Percentiles rank a stretch among this genome's conserved stretches.
Conservation (phyloP, 1,140 invertebrate species). For the Hyles vespertilio region DNA sequence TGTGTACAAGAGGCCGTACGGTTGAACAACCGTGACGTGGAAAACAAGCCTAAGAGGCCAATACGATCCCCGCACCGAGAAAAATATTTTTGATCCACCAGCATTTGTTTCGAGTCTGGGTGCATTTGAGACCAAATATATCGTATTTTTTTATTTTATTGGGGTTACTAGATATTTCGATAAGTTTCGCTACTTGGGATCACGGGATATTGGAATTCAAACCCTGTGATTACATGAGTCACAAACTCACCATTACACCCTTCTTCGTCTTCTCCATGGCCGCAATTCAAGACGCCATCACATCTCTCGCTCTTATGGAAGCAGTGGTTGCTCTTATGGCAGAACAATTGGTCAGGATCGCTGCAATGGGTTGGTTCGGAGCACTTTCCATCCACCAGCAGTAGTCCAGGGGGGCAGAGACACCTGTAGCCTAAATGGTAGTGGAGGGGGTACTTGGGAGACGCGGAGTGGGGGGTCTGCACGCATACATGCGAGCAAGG, state of each 20-base stretch:
- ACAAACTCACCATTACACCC: slow-evolving; percentile 70
- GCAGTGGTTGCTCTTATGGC: slow-evolving; percentile 78
- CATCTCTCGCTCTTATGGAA: slow-evolving; percentile 79
- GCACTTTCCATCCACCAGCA: slow-evolving; percentile 75
- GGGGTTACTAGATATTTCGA: too few species aligned
- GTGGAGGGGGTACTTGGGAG: slow-evolving; percentile 10
- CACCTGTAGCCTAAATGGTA: slow-evolving; percentile 66
- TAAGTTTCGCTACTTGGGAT: too few species aligned
- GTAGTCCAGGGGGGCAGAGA: slow-evolving; percentile 78
- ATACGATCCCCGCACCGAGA: too few species aligned
- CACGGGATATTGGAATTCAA: too few species aligned
- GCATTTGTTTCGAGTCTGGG: too few species aligned
- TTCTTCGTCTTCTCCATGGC: slow-evolving; percentile 81
- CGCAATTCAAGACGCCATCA: slow-evolving; percentile 83
- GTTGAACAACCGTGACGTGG: too few species aligned
- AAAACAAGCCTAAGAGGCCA: too few species aligned
- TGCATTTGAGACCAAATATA: too few species aligned
- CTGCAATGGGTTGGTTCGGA: slow-evolving; percentile 66
- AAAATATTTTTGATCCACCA: too few species aligned
- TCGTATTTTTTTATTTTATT: too few species aligned
- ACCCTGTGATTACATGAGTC: too few species aligned
- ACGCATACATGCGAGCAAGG: slow-evolving; percentile 86
- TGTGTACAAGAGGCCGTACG: too few species aligned
- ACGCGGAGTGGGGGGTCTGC: slow-evolving; percentile 55
- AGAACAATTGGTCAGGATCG: slow-evolving; percentile 70